phyloP scores from a whole-genome alignment of 2,113 vertebrate genomes.

The Australoheros scitulus region DNA sequence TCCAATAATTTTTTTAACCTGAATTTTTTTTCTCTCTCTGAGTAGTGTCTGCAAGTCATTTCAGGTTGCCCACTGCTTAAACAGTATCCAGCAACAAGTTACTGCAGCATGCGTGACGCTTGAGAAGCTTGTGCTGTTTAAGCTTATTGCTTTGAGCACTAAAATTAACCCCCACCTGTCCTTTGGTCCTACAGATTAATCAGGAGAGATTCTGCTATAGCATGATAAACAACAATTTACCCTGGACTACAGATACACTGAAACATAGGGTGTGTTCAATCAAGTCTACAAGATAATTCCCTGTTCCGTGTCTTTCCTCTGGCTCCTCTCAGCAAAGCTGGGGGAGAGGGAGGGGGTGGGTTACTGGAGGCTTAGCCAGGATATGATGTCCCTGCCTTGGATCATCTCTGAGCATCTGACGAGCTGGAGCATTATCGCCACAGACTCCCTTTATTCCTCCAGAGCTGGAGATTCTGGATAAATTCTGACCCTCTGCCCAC shows the following conservation, averaged over 20 bases:
- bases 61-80: not conserved
- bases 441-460: slow-evolving; percentile 63
- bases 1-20: not conserved
- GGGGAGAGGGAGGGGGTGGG: slow-evolving; percentile 24
- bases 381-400: slow-evolving; percentile 75
- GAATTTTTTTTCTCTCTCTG: not conserved
- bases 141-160: not conserved
- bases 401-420: slow-evolving; percentile 73
- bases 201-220: not conserved
- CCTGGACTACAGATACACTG: slow-evolving; percentile 18
- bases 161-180: not conserved
- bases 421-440: slow-evolving; percentile 66
- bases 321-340: slow-evolving; percentile 31
- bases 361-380: slow-evolving; percentile 70
- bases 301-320: slow-evolving; percentile 47
- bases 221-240: slow-evolving; percentile 34
- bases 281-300: slow-evolving; percentile 60
- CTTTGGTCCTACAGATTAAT: slow-evolving; percentile 4
- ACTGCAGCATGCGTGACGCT: not conserved
- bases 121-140: not conserved
- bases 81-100: not conserved
- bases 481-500: slow-evolving; percentile 46
- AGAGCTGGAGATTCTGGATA: slow-evolving; percentile 60
- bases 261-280: slow-evolving; percentile 52
- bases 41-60: not conserved